Base-by-base conservation (phyloP, 1,140 invertebrate genomes). In the Chironomus tepperi region DNA sequence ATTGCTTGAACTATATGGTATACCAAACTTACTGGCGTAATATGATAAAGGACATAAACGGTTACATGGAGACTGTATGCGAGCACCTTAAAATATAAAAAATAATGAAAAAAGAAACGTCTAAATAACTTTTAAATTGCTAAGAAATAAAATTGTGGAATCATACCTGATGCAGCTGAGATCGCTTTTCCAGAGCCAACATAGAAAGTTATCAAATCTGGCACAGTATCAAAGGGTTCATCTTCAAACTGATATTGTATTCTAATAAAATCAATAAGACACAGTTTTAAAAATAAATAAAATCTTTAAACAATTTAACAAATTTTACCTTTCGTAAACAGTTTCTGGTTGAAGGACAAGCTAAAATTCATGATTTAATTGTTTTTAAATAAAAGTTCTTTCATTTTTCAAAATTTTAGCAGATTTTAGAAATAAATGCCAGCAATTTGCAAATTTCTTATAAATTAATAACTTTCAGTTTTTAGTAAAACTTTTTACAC, bases 231-330 rank as follows among this genome's bases (percentile, higher is more conserved):
- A 79, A 96, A 98, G 0, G 91, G 89, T 79, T 97, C 95, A 77
- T 95, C 94, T 84, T 98, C 96, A 80, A 98, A 96, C 79, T 95
- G 93, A 83, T 93, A 98, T 78, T 96, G 93, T 7, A 95, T 89
- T 77, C 91, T 86, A 82, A 97, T 93, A 80, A 96, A 96, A 18
- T 21, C 8, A 70, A 19, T 18, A n/a, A n/a, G n/a, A n/a, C n/a
- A n/a, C n/a, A n/a, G n/a, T n/a, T n/a, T n/a, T n/a, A n/a, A n/a
- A n/a, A n/a, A n/a, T n/a, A n/a, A n/a, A n/a, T n/a, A n/a, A n/a
- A n/a, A n/a, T n/a, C n/a, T n/a, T n/a, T n/a, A 57, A 3, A 34
- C 24, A 34, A 34, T 34, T 34, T n/a, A n/a, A n/a, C n/a, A n/a
- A n/a, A 18, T 19, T 9, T 21, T 70, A 70, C 65, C 65, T 70